phyloP scores from a whole-genome alignment of 35 echinoderm and acorn worm species.

The Apostichopus japonicus region DNA sequence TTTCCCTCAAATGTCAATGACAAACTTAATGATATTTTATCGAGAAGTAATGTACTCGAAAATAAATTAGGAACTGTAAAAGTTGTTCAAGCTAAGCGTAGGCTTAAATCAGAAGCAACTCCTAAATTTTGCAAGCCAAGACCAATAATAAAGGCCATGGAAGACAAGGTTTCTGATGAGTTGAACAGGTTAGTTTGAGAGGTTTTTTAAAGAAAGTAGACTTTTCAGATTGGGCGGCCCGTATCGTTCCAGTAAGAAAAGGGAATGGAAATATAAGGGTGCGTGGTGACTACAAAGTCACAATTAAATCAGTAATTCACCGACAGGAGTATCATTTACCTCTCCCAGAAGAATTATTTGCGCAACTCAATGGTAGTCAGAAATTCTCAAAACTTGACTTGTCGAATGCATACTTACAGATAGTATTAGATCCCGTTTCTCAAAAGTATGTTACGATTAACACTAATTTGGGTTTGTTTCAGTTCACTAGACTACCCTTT shows the following conservation, averaged over 20 bases:
- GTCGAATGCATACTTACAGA: slow-evolving; percentile 46
- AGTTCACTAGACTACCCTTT: slow-evolving; percentile 57
- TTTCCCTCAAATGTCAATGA: background rate
- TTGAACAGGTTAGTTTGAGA: slow-evolving; percentile 15
- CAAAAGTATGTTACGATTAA: slow-evolving; percentile 44
- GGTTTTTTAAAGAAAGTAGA: slow-evolving; percentile 41
- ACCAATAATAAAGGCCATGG: background rate
- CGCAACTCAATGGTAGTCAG: slow-evolving; percentile 48
- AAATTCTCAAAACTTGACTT: slow-evolving; percentile 43
- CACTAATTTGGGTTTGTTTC: slow-evolving; percentile 47
- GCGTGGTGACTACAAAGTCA: slow-evolving; percentile 79
- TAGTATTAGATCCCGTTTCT: slow-evolving; percentile 29
- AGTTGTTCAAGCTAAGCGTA: slow-evolving; percentile 38
- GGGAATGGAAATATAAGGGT: slow-evolving; percentile 56
- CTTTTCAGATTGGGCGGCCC: slow-evolving; percentile 59
- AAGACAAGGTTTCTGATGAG: slow-evolving; percentile 32
- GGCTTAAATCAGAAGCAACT: background rate
- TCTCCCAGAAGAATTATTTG: slow-evolving; percentile 44
- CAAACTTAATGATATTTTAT: background rate
- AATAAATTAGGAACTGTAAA: slow-evolving; percentile 12
- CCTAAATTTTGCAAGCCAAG: slow-evolving; percentile 47
- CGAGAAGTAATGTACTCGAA: background rate
- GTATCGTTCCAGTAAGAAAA: slow-evolving; percentile 68
- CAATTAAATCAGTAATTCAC: slow-evolving; percentile 62
- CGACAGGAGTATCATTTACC: slow-evolving; percentile 71